A percentile compares a stretch with the other conserved stretches of the same genome.
Conservation (phyloP, 2,888 invertebrate genomes). For the Prionchulus punctatus region DNA sequence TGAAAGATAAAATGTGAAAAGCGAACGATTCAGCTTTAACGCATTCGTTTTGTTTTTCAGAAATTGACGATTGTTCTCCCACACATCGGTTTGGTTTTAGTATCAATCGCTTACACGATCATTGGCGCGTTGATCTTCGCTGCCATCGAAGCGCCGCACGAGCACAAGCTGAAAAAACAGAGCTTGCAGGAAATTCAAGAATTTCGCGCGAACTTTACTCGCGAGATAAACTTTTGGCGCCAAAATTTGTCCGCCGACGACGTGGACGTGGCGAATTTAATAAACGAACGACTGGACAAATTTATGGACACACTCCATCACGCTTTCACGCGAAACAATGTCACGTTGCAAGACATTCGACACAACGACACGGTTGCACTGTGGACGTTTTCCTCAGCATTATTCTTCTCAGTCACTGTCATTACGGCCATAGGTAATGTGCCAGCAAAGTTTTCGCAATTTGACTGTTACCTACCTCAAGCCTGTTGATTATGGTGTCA, state of each 20-base stretch:
- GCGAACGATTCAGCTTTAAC: too few species aligned
- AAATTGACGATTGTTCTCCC: conserved; percentile 25
- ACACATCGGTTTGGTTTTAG: conserved; percentile 26
- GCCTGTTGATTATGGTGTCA: not conserved
- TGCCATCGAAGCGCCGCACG: conserved; percentile 11
- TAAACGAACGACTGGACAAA: not conserved
- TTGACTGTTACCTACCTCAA: not conserved
- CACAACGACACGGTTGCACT: conserved; percentile 2
- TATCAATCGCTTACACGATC: conserved; percentile 27
- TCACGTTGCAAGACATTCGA: conserved; percentile 6
- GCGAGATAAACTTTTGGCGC: not conserved
- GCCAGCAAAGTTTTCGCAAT: not conserved
- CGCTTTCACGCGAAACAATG: conserved; percentile 8
- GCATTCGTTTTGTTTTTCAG: conserved; percentile 17
- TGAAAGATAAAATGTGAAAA: too few species aligned
- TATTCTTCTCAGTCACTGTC: conserved; percentile 32
- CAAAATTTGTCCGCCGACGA: not conserved
- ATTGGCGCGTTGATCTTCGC: conserved; percentile 29
- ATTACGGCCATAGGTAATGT: conserved; percentile 29
- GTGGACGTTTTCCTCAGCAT: conserved; percentile 28
- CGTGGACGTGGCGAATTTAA: not conserved
- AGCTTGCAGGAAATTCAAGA: conserved; percentile 4
- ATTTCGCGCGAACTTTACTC: not conserved
- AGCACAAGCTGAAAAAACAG: conserved; percentile 6
- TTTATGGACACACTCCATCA: conserved; percentile 1